A percentile compares a stretch with the other conserved stretches of the same genome.
Evolutionary conservation across 2,797 vertebrate genomes (phyloP).

Genomic region (Trematomus bernacchii): DNA sequence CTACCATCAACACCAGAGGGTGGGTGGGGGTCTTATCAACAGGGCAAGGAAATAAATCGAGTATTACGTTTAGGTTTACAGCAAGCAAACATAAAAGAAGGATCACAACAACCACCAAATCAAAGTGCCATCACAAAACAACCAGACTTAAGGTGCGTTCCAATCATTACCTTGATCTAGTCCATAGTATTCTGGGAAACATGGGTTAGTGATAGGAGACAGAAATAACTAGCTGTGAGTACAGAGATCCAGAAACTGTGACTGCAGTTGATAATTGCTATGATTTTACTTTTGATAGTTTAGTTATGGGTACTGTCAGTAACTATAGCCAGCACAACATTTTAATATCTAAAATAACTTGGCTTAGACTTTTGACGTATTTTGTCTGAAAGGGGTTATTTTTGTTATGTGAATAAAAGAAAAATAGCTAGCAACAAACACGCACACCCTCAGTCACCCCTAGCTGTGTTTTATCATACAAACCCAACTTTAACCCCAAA

Average conservation of each 20-base stretch:
- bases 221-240: conserved; percentile 82
- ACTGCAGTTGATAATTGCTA: conserved; percentile 21
- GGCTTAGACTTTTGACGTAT: not conserved
- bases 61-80: conserved; percentile 43
- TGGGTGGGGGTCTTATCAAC: conserved; percentile 47
- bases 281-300: conserved; percentile 5
- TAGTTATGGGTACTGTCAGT: not conserved
- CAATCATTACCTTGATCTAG: conserved; percentile 99
- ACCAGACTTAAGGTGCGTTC: conserved; percentile 54
- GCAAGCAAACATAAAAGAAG: conserved; percentile 78
- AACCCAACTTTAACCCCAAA: conserved; percentile 2
- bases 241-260: conserved; percentile 56
- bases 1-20: conserved; percentile 43
- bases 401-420: not conserved
- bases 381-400: not conserved
- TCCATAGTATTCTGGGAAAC: conserved; percentile 98
- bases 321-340: not conserved
- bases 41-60: conserved; percentile 45
- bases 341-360: conserved; percentile 7
- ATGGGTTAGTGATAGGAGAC: conserved; percentile 77
- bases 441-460: not conserved
- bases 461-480: not conserved
- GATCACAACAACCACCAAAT: conserved; percentile 78
- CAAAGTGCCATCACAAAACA: conserved; percentile 74
- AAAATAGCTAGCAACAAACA: not conserved